Percentiles rank a stretch among this genome's conserved stretches.
Conservation (phyloP, 2,888 invertebrate species). For the Cancer borealis region DNA sequence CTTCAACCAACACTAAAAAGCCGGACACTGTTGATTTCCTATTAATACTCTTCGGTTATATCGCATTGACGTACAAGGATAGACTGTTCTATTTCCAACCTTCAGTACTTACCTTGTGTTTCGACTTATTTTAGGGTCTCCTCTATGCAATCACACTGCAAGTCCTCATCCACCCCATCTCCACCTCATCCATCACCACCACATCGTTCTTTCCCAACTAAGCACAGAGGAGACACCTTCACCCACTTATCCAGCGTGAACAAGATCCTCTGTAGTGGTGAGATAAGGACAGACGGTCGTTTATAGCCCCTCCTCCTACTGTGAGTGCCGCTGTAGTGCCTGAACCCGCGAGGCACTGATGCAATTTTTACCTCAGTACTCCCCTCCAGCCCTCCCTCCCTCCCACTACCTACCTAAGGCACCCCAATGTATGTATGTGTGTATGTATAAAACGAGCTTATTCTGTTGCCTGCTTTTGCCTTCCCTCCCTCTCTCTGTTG, state of each 20-base stretch:
- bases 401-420: neutral
- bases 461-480: neutral
- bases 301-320: conserved; percentile 36
- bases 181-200: conserved; percentile 17
- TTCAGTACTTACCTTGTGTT: neutral
- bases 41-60: neutral
- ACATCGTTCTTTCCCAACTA: neutral
- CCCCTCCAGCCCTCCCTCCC: neutral
- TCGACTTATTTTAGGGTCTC: neutral
- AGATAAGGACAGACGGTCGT: neutral
- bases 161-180: neutral
- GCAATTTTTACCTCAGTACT: neutral
- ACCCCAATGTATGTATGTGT: neutral
- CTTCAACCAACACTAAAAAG: neutral
- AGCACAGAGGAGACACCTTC: neutral
- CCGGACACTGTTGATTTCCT: neutral
- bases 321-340: conserved; percentile 21
- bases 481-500: neutral
- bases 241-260: conserved; percentile 7
- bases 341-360: neutral
- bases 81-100: conserved; percentile 21
- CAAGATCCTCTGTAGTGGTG: neutral
- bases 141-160: neutral
- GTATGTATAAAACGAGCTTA: neutral
- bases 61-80: neutral